Evolutionary conservation across 92 coral and sea anemone species (phyloP).

Genomic region (Palythoa heliodiscus): DNA sequence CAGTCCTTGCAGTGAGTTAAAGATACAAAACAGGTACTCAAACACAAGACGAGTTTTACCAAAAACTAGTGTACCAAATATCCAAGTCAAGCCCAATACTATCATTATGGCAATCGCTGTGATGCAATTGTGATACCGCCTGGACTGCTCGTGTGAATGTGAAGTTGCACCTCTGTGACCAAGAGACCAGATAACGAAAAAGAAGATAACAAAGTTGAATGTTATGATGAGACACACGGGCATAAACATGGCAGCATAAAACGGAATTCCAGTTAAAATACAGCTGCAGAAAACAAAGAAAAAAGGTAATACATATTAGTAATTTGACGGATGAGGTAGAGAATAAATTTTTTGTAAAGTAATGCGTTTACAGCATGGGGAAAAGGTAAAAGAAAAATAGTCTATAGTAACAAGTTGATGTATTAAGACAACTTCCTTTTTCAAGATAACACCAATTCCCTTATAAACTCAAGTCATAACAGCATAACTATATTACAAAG

Average conservation of each 20-base stretch:
- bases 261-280: slow-evolving; percentile 45
- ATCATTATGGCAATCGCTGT: slow-evolving; percentile 47
- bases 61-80: slow-evolving; percentile 51
- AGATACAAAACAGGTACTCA: slow-evolving; percentile 53
- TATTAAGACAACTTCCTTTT: no score
- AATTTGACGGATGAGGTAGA: not conserved
- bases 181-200: slow-evolving; percentile 46
- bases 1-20: slow-evolving; percentile 57
- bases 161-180: slow-evolving; percentile 11
- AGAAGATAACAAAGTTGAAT: slow-evolving; percentile 47
- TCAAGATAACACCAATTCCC: no score
- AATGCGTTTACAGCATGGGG: no score
- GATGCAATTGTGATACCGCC: slow-evolving; percentile 2
- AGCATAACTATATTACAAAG: no score
- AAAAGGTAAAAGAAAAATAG: no score
- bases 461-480: no score
- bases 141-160: slow-evolving; percentile 8
- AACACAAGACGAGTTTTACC: slow-evolving; percentile 48
- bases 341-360: no score
- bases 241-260: slow-evolving; percentile 48
- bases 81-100: slow-evolving; percentile 54
- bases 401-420: no score
- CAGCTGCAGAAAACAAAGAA: slow-evolving; percentile 27
- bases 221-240: slow-evolving; percentile 47
- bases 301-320: not conserved